Base-by-base conservation (phyloP, 2,888 invertebrate genomes). In the Mythimna vitellina region DNA sequence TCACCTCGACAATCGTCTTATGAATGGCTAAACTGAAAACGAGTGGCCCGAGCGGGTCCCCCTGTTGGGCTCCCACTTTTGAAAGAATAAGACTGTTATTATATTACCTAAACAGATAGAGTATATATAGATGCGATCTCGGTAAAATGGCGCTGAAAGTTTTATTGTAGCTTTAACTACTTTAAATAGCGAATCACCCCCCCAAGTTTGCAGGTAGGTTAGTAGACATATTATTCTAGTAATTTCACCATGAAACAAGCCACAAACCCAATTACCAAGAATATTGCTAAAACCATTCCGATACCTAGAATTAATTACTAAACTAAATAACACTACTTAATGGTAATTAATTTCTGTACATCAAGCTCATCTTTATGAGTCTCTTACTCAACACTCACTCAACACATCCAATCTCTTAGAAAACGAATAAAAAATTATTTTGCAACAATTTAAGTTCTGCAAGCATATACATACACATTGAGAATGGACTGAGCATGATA, bases 221-320 rank as follows among this genome's bases (percentile, higher is more conserved):
- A 74, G n/a, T 5, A 65, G 25, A 65, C 51, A 73, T 22, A 46
- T 46, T 29, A 60, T 20, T 53, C 67, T 46, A 53, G 32, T 53
- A 66, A 73, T 66, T 60, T 66, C 57, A 25, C 42, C 12, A 17
- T 7, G 8, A 51, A 72, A 51, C 42, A 32, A 42, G 49, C 29
- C n/a, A 73, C 57, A 58, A 73, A 66, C 51, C 25, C 25, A 53
- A 66, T 60, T 74, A 68, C 49, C 17, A 12, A 56, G 69, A 51
- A 75, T 17, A 22, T 12, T 9, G 35, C n/a, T 73, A 66, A 49
- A 66, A 73, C 32, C 42, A 57, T 54, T 49, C 25, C 49, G 25
- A 68, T 74, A 68, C 61, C 56, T n/a, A 68, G 56, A 74, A 75
- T 61, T 61, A 60, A 75, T 74, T 75, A 75, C 22, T n/a, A n/a